Base-by-base conservation (phyloP, 2,888 invertebrate genomes). In the Linnaemya vulpina region DNA sequence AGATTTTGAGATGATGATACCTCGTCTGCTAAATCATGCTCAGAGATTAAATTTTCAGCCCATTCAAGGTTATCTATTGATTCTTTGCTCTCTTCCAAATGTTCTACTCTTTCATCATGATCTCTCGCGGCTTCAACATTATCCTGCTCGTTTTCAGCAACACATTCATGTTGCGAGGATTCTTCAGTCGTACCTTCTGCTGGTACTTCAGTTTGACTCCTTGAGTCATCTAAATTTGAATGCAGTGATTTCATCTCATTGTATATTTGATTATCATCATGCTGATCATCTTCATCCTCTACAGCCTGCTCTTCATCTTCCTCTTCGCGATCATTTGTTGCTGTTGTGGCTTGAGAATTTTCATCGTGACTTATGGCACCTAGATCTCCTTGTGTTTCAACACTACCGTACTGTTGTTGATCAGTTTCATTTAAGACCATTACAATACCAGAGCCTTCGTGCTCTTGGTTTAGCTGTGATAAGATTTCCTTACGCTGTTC, bases 401-500 rank as follows among this genome's bases (percentile, higher is more conserved):
- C 71, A 46, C 60, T 71, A 9, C 30, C 53, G 53, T 43, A 76
- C 55, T 73, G 73, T 58, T 76, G 75, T 25, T 78, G 71, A 43
- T 70, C 80, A 60, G 62, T 92, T 90, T 92, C 92, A 79, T 91
- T 92, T 15, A 92, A 88, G 8, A 93, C 92, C 92, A 93, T 92
- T 0, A 92, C 92, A 20, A 92, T 91, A 5, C 92, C 91, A 35
- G 89, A 89, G 13, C 91, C 91, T 2, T 90, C 90, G 49, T 92
- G 92, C 46, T 92, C 91, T 70, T 92, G 91, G 82, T 91, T 91
- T 10, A 93, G 83, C 79, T 93, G 93, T 7, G 92, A 91, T 68
- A 93, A 88, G 3, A 93, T 92, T 84, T 93, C 92, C 63, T 92
- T 91, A 8, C 92, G 90, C 55, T 93, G 92, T 73, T 91, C 92